phyloP scores from a whole-genome alignment of 2,113 vertebrate species.

The Zosterops hypoxanthus region DNA sequence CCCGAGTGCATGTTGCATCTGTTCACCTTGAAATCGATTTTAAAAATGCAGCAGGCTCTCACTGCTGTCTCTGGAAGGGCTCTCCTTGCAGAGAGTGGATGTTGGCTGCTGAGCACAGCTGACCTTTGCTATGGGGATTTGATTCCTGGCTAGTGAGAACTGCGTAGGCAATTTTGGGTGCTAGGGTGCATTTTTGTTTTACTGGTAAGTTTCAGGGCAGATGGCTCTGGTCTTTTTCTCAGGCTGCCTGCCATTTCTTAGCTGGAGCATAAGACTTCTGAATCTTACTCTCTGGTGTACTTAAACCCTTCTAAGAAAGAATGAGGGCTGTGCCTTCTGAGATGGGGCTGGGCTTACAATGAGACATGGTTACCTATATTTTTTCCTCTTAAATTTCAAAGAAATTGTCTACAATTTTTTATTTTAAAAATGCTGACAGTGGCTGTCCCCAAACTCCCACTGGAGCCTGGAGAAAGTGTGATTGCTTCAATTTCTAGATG shows the following conservation, averaged over 20 bases:
- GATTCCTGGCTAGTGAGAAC: not conserved
- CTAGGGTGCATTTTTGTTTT: slow-evolving; percentile 8
- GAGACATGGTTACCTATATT: not conserved
- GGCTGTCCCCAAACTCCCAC: not conserved
- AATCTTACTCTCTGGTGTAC: not conserved
- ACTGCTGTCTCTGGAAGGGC: not conserved
- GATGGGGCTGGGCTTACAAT: not conserved
- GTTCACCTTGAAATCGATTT: slow-evolving; percentile 59
- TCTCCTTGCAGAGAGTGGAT: not conserved
- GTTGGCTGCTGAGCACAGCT: not conserved
- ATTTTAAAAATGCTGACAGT: not conserved
- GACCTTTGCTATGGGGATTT: not conserved
- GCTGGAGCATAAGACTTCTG: not conserved
- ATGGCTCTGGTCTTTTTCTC: not conserved
- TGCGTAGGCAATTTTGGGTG: slow-evolving; percentile 8
- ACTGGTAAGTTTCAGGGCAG: not conserved
- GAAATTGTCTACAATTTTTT: not conserved
- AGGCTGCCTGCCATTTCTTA: not conserved
- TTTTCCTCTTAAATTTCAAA: not conserved
- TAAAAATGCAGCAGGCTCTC: not conserved
- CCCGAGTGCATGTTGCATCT: not conserved
- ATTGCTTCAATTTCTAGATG: not conserved
- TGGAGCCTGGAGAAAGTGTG: not conserved
- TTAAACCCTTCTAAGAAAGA: not conserved
- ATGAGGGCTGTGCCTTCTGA: not conserved